phyloP scores from a whole-genome alignment of 2,888 invertebrate genomes.

The Oligia fasciuncula region DNA sequence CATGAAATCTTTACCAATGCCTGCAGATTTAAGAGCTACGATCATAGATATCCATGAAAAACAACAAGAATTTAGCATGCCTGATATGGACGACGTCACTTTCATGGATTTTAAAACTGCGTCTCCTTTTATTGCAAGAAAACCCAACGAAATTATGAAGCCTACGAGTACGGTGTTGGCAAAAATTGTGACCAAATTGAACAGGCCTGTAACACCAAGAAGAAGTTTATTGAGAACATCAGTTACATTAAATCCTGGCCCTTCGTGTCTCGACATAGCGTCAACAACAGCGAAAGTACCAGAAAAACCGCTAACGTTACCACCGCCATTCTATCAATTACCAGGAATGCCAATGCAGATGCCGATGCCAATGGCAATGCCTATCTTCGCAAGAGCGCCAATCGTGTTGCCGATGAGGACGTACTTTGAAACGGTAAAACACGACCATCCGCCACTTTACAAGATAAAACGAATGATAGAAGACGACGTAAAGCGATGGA shows the following conservation, averaged over 20 bases:
- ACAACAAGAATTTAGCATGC: constrained; percentile 18
- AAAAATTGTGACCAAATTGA: background rate
- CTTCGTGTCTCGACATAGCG: background rate
- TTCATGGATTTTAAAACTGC: background rate
- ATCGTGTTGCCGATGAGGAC: constrained; percentile 74
- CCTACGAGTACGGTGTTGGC: background rate
- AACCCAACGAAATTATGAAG: background rate
- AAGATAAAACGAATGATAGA: constrained; percentile 72
- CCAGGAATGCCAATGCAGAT: constrained; percentile 33
- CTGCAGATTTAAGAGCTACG: constrained; percentile 38
- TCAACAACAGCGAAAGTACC: constrained; percentile 4
- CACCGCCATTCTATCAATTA: background rate
- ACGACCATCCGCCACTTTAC: constrained; percentile 80
- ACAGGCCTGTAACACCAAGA: background rate
- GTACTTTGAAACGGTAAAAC: constrained; percentile 79
- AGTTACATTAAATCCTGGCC: background rate
- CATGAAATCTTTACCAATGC: constrained; percentile 51
- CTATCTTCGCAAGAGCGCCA: constrained; percentile 63
- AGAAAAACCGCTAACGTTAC: background rate
- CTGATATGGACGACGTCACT: background rate
- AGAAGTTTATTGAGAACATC: background rate
- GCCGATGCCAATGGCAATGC: constrained; percentile 37
- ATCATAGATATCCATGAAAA: constrained; percentile 49
- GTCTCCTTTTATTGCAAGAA: background rate
- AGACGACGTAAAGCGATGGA: constrained; percentile 59